Percentiles rank a stretch among this genome's conserved stretches.
Evolutionary conservation across 2,113 vertebrate genomes (phyloP).

Genomic region (Myrmophylax atrothorax): DNA sequence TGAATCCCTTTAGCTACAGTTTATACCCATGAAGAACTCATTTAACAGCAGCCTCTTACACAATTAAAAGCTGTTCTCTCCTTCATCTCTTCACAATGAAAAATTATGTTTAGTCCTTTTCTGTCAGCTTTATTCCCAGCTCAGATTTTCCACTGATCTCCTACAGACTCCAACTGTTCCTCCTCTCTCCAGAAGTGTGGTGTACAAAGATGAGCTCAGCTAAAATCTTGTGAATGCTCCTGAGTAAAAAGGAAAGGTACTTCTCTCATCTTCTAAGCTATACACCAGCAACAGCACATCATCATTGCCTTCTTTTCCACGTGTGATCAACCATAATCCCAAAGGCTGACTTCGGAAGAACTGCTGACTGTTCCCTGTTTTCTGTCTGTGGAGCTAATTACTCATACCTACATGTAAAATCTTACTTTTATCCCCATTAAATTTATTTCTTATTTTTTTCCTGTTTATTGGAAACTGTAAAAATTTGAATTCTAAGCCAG

Average conservation of each 20-base stretch:
- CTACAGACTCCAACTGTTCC: neutral
- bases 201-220: neutral
- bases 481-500: neutral
- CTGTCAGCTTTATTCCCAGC: neutral
- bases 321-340: neutral
- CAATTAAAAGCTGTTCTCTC: neutral
- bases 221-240: neutral
- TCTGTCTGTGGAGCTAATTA: neutral
- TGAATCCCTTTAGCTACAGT: neutral
- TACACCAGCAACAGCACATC: neutral
- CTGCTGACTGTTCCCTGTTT: neutral
- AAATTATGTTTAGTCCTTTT: neutral
- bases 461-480: neutral
- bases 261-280: neutral
- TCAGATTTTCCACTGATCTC: neutral
- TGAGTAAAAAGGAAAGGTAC: neutral
- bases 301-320: neutral
- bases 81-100: neutral
- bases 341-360: neutral
- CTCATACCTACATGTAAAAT: neutral
- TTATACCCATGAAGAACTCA: neutral
- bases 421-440: neutral
- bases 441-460: neutral
- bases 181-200: neutral
- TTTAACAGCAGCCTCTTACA: neutral